Base-by-base conservation (phyloP, 2,888 invertebrate genomes). In the Ptychoptera contaminata region DNA sequence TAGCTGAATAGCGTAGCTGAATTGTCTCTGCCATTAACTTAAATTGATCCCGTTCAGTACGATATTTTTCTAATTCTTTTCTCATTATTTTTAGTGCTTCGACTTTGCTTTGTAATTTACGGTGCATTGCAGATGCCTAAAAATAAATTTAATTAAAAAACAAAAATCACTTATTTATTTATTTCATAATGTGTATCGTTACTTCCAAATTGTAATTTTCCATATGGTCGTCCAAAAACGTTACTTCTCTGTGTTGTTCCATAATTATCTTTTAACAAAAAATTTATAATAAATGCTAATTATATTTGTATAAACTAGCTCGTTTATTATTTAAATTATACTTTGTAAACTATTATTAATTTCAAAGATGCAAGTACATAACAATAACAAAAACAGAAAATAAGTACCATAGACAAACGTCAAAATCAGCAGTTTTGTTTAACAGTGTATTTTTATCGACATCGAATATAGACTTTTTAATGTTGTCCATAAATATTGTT, bases 41-140 rank as follows among this genome's bases (percentile, higher is more conserved):
- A 55, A 79, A 86, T 56, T 81, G 79, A 60, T 88, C 87, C 30
- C 84, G 67, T 58, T 90, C 85, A 54, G 76, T 76, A 47, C 80
- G 76, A 58, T 81, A 83, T 62, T 80, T 77, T 53, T 84, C 82
- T 47, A 88, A 62, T 57, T 87, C 85, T 54, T 76, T 74, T 49
- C 77, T 80, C 59, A 88, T 69, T 48, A 86, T 82, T n/a, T 78
- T 67, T 34, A 90, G 61, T 2, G 87, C 87, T 62, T 87, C 86
- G 43, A 81, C 72, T 63, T 90, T 88, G 56, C 85, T 81, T 56
- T 83, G 79, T 23, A 87, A 65, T 62, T 85, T 86, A 49, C 80
- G 74, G 56, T 75, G 74, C 14, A 79, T 60, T 2, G 76, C 76
- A 9, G 73, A 72, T 53, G 74, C 74, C 77, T 78, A 58, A 44